Base-by-base conservation (phyloP, 2,888 invertebrate genomes). In the Eurytoma adleriae region DNA sequence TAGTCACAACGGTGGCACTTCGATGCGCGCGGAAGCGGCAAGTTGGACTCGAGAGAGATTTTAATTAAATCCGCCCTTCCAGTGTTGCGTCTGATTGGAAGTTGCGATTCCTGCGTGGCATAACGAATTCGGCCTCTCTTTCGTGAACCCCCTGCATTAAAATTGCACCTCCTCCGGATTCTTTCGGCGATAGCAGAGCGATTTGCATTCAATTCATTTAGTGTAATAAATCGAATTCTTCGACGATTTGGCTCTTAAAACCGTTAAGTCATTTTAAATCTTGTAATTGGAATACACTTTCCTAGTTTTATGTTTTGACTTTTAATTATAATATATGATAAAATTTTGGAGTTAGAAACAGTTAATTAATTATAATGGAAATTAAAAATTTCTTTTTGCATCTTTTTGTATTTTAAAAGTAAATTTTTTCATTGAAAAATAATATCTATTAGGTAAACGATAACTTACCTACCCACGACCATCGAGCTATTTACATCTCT, bases 41-140 rank as follows among this genome's bases (percentile, higher is more conserved):
- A 83, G 84, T 40, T 86, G 5, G 18, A 56, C 56, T 73, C 64
- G 68, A 86, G 87, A 86, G 88, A 88, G 89, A 89, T 90, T 90
- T 90, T 90, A 90, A 90, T 90, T 90, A 90, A 90, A 88, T 86
- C 90, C 90, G 90, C 90, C 90, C 88, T 88, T 90, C 88, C 89
- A 88, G 85, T 90, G 90, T 90, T 89, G 86, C 87, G 87, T 87
- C 85, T 87, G 90, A 90, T 90, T 90, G 89, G 89, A 86, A 83
- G 86, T 82, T 78, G 77, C 50, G 54, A 66, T 82, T 7, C 50
- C 20, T 30, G 10, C 59, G 52, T 71, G 56, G 70, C 78, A 24
- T 66, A 78, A 77, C 69, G 52, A 78, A 78, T 69, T 77, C 30
- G 57, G 40, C 67, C 24, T 20, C 52, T 18, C 56, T 20, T n/a